A percentile compares a stretch with the other conserved stretches of the same genome.
Conservation (phyloP, 2,888 invertebrate genomes). For the Norana najaformis region DNA sequence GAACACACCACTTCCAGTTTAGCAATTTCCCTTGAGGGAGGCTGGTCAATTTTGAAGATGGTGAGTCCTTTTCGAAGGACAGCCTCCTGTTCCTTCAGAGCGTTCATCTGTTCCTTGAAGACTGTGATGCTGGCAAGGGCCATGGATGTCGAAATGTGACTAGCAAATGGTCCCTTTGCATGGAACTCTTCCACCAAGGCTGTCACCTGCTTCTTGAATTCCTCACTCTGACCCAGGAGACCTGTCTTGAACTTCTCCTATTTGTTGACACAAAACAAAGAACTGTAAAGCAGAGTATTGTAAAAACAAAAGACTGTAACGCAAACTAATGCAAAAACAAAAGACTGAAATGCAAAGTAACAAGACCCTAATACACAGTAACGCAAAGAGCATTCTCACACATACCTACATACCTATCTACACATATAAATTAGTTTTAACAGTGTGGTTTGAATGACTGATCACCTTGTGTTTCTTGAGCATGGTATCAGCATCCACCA, state of each 20-base stretch:
- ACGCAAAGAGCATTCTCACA: too few relatives aligned
- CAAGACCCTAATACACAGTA: too few relatives aligned
- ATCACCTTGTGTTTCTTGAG: slow-evolving; percentile 73
- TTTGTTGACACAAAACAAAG: slow-evolving; percentile 7
- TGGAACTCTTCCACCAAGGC: slow-evolving; percentile 74
- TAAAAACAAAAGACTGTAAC: background rate
- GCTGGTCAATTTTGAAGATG: slow-evolving; percentile 78
- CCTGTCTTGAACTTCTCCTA: slow-evolving; percentile 68
- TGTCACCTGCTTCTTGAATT: slow-evolving; percentile 73
- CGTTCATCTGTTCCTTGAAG: slow-evolving; percentile 56
- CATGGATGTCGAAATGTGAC: slow-evolving; percentile 51
- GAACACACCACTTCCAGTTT: slow-evolving; percentile 57
- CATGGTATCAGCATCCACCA: slow-evolving; percentile 75
- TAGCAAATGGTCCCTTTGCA: slow-evolving; percentile 65
- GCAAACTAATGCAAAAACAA: background rate
- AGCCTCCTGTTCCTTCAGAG: slow-evolving; percentile 71
- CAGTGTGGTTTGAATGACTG: background rate
- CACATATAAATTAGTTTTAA: too few relatives aligned
- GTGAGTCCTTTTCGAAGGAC: slow-evolving; percentile 71
- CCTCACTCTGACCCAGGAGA: slow-evolving; percentile 74
- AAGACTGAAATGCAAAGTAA: too few relatives aligned
- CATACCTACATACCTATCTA: too few relatives aligned
- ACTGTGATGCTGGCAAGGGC: slow-evolving; percentile 57
- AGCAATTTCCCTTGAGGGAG: slow-evolving; percentile 64
- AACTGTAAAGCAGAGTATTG: background rate